Base-by-base conservation (phyloP, 2,113 vertebrate genomes). In the Petrocephalus zakoni region DNA sequence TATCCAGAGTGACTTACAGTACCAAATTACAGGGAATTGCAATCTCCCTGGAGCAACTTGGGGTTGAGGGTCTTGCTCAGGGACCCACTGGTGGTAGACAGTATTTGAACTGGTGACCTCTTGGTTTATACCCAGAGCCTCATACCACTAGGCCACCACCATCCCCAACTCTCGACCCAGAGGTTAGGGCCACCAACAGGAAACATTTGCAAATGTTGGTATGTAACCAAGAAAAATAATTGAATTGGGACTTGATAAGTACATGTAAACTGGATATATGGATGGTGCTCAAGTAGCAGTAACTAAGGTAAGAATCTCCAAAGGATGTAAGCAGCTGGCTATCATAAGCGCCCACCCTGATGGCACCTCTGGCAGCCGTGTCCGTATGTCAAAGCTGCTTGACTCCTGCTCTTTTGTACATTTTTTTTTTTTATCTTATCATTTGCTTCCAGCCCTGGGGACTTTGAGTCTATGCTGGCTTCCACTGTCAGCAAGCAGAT, bases 401-500 rank as follows among this genome's bases (percentile, higher is more conserved):
- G 25, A 34, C 51, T 85, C 25, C 29, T 88, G 6, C 52, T 6
- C 37, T 56, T 58, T 81, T 88, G 21, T 81, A 17, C 17, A 34
- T 15, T 72, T 68, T 34, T 78, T 21, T 29, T n/a, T 22, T 11
- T 81, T 81, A 5, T 29, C 82, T 82, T 88, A 86, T 87, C 83
- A 29, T 88, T 85, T 64, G 87, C 87, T 89, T 89, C 87, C 89
- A 92, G 42, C 90, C 37, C 88, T 61, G 88, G 55, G 83, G 91
- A 91, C 89, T 88, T 86, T 90, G 29, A 90, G 88, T 90, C 89
- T 78, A 88, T 89, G 92, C 49, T 90, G 37, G 19, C 89, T 90
- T 90, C 87, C 88, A 90, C 90, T 87, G 91, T 91, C 91, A 91
- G 89, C 87, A 88, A 90, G 87, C 78, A 89, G 91, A 92, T 94